Percentiles rank a stretch among this genome's conserved stretches.
phyloP scores from a whole-genome alignment of 1,140 invertebrate genomes.

The Drosophila tsacasi region DNA sequence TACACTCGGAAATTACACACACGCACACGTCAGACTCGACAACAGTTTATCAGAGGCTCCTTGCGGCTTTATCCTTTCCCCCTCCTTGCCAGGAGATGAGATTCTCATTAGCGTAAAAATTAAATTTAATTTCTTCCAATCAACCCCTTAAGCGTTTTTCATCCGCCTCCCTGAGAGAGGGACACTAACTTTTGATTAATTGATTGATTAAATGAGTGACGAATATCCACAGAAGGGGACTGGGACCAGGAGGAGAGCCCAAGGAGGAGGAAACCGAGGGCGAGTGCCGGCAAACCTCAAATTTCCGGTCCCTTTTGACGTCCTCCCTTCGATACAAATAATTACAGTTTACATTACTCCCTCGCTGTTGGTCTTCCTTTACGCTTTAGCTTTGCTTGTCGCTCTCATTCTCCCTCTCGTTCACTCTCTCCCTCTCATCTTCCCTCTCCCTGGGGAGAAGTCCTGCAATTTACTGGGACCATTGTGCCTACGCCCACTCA shows the following conservation, averaged over 20 bases:
- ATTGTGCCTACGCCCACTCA: neutral
- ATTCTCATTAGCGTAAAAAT: constrained; percentile 53
- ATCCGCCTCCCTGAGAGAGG: neutral
- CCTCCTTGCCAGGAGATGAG: neutral
- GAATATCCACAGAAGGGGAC: constrained; percentile 34
- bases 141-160: constrained; percentile 20
- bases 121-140: constrained; percentile 51
- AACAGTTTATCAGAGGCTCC: constrained; percentile 14
- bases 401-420: neutral
- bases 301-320: constrained; percentile 15
- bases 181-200: constrained; percentile 59
- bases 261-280: neutral
- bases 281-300: constrained; percentile 2
- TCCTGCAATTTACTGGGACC: constrained; percentile 39
- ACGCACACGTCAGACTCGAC: neutral
- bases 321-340: constrained; percentile 44
- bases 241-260: neutral
- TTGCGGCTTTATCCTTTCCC: neutral
- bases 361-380: neutral
- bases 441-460: neutral
- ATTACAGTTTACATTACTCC: constrained; percentile 49
- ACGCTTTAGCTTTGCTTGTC: neutral
- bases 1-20: constrained; percentile 23
- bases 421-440: neutral
- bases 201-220: constrained; percentile 60